A percentile compares a stretch with the other conserved stretches of the same genome.
Conservation (phyloP, 2,888 invertebrate genomes). For the Drosophila nigricruria region DNA sequence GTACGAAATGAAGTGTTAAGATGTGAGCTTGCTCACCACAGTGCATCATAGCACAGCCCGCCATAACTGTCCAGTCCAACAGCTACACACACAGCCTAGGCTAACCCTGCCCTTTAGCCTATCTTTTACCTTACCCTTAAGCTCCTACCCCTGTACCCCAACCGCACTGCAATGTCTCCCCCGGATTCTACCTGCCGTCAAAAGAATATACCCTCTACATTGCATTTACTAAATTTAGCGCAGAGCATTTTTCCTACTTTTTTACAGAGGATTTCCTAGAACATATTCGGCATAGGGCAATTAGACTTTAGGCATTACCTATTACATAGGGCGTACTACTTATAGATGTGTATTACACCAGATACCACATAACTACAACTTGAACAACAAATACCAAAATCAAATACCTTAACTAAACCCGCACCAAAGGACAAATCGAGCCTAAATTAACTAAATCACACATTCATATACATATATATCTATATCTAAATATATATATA, state of each 20-base stretch:
- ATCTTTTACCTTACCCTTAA: background rate
- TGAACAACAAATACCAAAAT: background rate
- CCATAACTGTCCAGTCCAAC: background rate
- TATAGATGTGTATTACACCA: constrained; percentile 11
- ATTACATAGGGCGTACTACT: background rate
- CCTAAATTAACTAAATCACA: constrained; percentile 55
- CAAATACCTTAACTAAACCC: constrained; percentile 27
- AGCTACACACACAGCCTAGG: background rate
- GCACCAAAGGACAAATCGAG: constrained; percentile 71
- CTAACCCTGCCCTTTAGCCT: background rate
- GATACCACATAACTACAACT: constrained; percentile 14
- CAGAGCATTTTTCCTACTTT: constrained; percentile 46
- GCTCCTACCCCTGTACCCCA: background rate
- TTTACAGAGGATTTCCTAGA: constrained; percentile 31
- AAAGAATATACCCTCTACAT: constrained; percentile 27
- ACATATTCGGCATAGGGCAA: constrained; percentile 8
- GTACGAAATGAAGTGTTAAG: background rate
- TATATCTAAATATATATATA: constrained; percentile 8
- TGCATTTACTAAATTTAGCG: constrained; percentile 41
- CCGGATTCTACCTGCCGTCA: background rate
- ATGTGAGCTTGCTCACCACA: background rate
- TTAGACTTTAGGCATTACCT: background rate
- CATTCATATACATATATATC: constrained; percentile 7
- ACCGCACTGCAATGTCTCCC: background rate
- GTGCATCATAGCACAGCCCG: background rate